Evolutionary conservation across 2,113 vertebrate genomes (phyloP), one percentile per base, ranked within the genome.

Genomic region (Excalfactoria chinensis): DNA sequence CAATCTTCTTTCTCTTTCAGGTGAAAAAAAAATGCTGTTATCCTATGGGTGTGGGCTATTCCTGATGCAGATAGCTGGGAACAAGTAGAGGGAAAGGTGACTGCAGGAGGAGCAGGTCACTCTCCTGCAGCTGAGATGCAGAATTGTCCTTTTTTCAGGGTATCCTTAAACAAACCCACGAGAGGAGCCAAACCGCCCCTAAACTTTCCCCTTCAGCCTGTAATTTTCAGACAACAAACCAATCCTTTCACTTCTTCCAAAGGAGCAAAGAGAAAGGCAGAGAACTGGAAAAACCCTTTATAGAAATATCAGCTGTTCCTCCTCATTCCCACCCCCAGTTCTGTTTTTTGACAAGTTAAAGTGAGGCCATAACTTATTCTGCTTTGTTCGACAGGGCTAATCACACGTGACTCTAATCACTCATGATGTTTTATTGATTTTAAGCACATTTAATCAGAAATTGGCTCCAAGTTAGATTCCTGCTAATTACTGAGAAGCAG

Each of bases 391-490:
- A 97, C 96, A 95, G 95, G 90, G 95, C 96, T 98, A 97, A 98
- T 97, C 97, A 97, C 93, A 96, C 96, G 96, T 97, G 96, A 96
- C 97, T 95, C 93, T 97, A 97, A 98, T 97, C 97, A 97, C 95
- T 97, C 97, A 97, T 97, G 97, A 96, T 97, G 97, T 97, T 97
- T 97, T 98, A 98, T 97, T 98, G 97, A 97, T 98, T 97, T 97
- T 97, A 97, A 97, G 96, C 94, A 97, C 97, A 97, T 98, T 98
- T 98, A 98, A 98, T 98, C 97, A 98, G 97, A 97, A 97, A 97
- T 94, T 97, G 96, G 95, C 97, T 98, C 93, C 21, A 90, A 96
- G 95, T 97, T 97, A 97, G 96, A 97, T 97, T 98, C 94, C 97
- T 97, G 95, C 97, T 98, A 98, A 98, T 98, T 98, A 97, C 95